Percentiles rank a stretch among this genome's conserved stretches.
phyloP scores from a whole-genome alignment of 2,888 invertebrate genomes.

The Crioceris asparagi region DNA sequence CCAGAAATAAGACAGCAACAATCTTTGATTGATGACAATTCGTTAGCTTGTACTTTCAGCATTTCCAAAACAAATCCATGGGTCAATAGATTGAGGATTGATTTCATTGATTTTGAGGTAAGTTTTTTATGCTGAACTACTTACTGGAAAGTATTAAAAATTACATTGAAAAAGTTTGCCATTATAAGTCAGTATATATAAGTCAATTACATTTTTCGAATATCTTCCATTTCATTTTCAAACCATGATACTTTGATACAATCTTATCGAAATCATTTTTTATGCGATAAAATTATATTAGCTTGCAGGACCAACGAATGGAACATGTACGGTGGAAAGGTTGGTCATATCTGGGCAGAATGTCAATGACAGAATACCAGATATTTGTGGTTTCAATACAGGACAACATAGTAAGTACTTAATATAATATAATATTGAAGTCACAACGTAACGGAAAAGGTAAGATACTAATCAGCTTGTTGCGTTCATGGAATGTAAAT shows the following conservation, averaged over 20 bases:
- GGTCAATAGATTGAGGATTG: slow-evolving; percentile 57
- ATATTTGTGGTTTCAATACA: slow-evolving; percentile 64
- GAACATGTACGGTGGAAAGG: slow-evolving; percentile 58
- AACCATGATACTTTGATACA: no score
- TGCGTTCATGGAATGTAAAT: no score
- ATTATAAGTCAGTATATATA: no score
- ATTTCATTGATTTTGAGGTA: slow-evolving; percentile 62
- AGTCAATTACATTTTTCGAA: no score
- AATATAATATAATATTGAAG: no score
- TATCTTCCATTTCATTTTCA: no score
- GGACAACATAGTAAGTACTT: slow-evolving; percentile 59
- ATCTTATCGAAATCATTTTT: not conserved
- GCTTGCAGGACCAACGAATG: slow-evolving; percentile 57
- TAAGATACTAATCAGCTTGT: no score
- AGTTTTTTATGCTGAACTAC: slow-evolving; percentile 9
- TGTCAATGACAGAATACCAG: slow-evolving; percentile 54
- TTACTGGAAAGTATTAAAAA: no score
- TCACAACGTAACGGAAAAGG: no score
- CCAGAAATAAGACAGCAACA: not conserved
- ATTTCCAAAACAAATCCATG: slow-evolving; percentile 50
- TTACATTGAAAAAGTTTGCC: no score
- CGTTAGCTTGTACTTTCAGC: slow-evolving; percentile 53
- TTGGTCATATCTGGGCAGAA: slow-evolving; percentile 63
- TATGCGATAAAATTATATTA: slow-evolving; percentile 29
- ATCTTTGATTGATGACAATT: slow-evolving; percentile 30